Conservation (phyloP, 2,888 invertebrate species). For the Amaurobius ferox region DNA sequence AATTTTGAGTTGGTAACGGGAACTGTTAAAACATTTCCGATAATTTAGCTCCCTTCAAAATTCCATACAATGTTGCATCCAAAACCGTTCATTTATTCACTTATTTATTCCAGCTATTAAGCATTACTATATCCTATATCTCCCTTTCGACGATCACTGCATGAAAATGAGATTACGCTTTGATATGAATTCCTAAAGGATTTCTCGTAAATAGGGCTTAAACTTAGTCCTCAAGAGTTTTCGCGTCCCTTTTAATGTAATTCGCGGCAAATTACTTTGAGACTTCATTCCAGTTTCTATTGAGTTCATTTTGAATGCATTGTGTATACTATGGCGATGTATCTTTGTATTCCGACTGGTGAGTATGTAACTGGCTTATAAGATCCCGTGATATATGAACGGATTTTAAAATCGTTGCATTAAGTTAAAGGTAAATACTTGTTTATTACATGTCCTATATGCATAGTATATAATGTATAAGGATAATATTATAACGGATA, state of each 20-base stretch:
- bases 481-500: too few species aligned
- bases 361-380: too few species aligned
- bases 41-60: slow-evolving; percentile 7
- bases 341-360: too few species aligned
- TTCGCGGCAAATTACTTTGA: too few species aligned
- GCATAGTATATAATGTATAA: too few species aligned
- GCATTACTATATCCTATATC: slow-evolving; percentile 7
- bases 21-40: not conserved
- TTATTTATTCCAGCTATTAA: slow-evolving; percentile 17
- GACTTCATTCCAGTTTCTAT: too few species aligned
- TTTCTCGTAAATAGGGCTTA: slow-evolving; percentile 12
- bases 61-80: not conserved
- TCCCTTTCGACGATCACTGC: not conserved
- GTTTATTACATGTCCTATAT: too few species aligned
- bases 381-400: too few species aligned
- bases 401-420: too few species aligned
- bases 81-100: not conserved
- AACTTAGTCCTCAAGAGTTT: slow-evolving; percentile 12
- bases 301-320: too few species aligned
- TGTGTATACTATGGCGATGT: too few species aligned
- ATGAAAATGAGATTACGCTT: slow-evolving; percentile 37
- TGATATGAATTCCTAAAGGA: slow-evolving; percentile 17
- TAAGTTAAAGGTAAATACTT: too few species aligned
- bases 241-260: slow-evolving; percentile 16
- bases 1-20: slow-evolving; percentile 6